Evolutionary conservation across 2,113 vertebrate species (phyloP).

Genomic region (Gnathonemus echidnorhynchus): DNA sequence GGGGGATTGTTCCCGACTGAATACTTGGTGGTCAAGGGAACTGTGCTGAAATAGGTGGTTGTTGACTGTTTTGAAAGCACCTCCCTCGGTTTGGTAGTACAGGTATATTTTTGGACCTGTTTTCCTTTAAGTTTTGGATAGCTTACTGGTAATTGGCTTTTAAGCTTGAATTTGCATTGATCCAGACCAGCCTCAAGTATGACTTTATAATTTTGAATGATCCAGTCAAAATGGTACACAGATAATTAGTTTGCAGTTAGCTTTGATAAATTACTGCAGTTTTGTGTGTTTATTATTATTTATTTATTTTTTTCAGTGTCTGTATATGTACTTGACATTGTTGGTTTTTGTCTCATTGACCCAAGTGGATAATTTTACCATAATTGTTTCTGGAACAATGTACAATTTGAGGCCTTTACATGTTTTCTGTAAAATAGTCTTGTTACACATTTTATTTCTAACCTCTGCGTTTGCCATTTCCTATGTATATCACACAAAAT

Average conservation of each 20-base stretch:
- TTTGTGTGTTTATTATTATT: background rate
- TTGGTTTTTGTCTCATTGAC: constrained; percentile 4
- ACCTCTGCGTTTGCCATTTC: constrained; percentile 23
- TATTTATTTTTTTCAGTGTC: background rate
- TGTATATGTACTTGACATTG: constrained; percentile 4
- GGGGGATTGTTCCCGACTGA: background rate
- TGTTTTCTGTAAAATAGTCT: constrained; percentile 12
- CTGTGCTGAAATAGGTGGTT: background rate
- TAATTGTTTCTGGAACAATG: constrained; percentile 11
- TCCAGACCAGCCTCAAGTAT: background rate
- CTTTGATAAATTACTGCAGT: background rate
- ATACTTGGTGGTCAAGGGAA: background rate
- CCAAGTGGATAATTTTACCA: background rate
- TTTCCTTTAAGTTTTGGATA: background rate
- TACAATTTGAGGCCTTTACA: constrained; percentile 31
- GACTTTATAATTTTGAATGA: background rate
- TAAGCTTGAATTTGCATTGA: background rate
- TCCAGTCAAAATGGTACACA: background rate
- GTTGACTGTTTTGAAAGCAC: background rate
- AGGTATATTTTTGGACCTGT: background rate
- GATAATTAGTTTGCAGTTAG: background rate
- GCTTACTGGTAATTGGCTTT: background rate
- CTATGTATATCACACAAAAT: constrained; percentile 35
- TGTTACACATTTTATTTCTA: constrained; percentile 18
- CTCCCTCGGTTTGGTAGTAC: background rate